Percentiles rank a stretch among this genome's conserved stretches.
Conservation (phyloP, 2,888 invertebrate species). For the Acleris emargana region DNA sequence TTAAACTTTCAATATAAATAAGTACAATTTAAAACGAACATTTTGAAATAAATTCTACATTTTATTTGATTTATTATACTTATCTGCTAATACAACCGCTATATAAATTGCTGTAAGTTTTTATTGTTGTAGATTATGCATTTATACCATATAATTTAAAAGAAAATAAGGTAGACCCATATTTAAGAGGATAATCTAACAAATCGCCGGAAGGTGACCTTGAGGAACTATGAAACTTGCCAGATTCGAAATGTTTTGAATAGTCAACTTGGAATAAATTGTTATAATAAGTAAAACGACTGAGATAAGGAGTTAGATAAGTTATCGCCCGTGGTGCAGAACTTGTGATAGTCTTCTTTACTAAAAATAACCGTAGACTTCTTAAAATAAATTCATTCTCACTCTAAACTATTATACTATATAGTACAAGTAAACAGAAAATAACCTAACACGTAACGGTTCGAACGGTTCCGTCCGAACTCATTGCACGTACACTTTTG, state of each 20-base stretch:
- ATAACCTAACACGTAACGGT: conserved; percentile 61
- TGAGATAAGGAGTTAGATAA: not conserved
- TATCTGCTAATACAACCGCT: too few relatives aligned
- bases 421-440: conserved; percentile 53
- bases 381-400: conserved; percentile 43
- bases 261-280: conserved; percentile 6
- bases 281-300: conserved; percentile 4
- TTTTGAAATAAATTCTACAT: too few relatives aligned
- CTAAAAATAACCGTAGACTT: conserved; percentile 37
- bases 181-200: not conserved
- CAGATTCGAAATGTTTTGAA: not conserved
- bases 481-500: conserved; percentile 75
- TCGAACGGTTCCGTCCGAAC: conserved; percentile 54
- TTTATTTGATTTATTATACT: too few relatives aligned
- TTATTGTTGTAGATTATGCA: too few relatives aligned
- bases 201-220: conserved; percentile 9
- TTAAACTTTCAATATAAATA: too few relatives aligned
- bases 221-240: not conserved
- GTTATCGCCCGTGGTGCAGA: conserved; percentile 7
- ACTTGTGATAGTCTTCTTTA: conserved; percentile 29
- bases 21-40: too few relatives aligned
- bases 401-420: conserved; percentile 44
- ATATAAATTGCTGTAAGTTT: too few relatives aligned
- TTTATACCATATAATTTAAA: too few relatives aligned
- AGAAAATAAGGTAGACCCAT: too few relatives aligned